Evolutionary conservation across 1,140 invertebrate species (phyloP).

Genomic region (Ericerus pela): DNA sequence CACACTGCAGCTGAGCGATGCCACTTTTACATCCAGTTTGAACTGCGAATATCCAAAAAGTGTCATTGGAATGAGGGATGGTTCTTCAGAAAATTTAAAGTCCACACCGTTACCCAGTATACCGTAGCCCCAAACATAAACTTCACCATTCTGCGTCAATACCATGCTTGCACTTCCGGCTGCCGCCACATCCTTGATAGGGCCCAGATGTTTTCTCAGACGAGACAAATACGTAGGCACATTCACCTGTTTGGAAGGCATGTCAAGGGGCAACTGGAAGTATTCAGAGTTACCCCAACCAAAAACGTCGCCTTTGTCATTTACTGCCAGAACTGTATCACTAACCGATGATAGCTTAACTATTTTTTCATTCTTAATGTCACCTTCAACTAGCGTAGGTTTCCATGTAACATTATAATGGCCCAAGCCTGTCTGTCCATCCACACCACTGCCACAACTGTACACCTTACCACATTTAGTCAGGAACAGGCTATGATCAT

Average conservation of each 20-base stretch:
- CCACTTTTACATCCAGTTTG: constrained; percentile 47
- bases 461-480: constrained; percentile 66
- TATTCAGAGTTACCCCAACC: constrained; percentile 97
- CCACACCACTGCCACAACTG: constrained; percentile 83
- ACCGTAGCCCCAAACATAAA: constrained; percentile 87
- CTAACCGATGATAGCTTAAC: constrained; percentile 59
- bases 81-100: constrained; percentile 44
- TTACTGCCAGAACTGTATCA: constrained; percentile 81
- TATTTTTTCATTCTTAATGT: constrained; percentile 68
- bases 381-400: constrained; percentile 55
- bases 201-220: constrained; percentile 45
- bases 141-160: constrained; percentile 57
- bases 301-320: constrained; percentile 81
- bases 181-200: constrained; percentile 62
- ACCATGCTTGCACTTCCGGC: constrained; percentile 76
- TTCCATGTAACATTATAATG: constrained; percentile 36
- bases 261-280: constrained; percentile 48
- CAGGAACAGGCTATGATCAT: constrained; percentile 75
- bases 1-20: constrained; percentile 53
- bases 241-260: constrained; percentile 43
- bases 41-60: constrained; percentile 78
- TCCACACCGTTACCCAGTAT: constrained; percentile 75
- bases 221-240: constrained; percentile 49
- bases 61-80: constrained; percentile 54
- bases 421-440: constrained; percentile 83